A percentile compares a stretch with the other conserved stretches of the same genome.
Evolutionary conservation across 1,140 invertebrate species (phyloP).

Genomic region (Calycopis cecrops): DNA sequence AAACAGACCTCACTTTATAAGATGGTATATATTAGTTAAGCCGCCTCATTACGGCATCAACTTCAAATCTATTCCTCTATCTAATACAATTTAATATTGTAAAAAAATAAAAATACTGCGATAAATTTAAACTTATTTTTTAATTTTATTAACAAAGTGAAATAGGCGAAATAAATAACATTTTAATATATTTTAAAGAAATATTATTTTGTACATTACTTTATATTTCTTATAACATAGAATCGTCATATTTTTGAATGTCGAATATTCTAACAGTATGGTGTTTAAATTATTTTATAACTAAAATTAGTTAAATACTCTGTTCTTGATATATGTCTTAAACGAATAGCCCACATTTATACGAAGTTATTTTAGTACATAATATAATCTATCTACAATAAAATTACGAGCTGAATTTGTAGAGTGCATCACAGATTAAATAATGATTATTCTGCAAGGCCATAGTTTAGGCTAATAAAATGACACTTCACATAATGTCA

Average conservation of each 20-base stretch:
- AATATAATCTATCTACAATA: constrained; percentile 30
- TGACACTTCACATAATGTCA: constrained; percentile 34
- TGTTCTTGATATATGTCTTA: constrained; percentile 18
- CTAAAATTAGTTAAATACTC: constrained; percentile 19
- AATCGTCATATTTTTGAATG: constrained; percentile 19
- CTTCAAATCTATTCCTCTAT: too few relatives aligned
- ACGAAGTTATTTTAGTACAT: constrained; percentile 23
- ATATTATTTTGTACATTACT: constrained; percentile 72
- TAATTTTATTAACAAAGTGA: constrained; percentile 69
- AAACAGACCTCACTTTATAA: too few relatives aligned
- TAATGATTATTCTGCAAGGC: constrained; percentile 57
- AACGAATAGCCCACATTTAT: constrained; percentile 35
- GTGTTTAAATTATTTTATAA: constrained; percentile 15
- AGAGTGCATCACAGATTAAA: constrained; percentile 67
- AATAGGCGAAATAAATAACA: constrained; percentile 73
- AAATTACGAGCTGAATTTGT: constrained; percentile 62
- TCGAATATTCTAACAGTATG: constrained; percentile 14
- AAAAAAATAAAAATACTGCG: constrained; percentile 22
- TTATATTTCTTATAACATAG: constrained; percentile 45
- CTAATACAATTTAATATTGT: not conserved
- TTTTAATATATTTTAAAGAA: constrained; percentile 66
- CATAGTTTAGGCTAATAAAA: constrained; percentile 40
- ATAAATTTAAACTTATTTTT: constrained; percentile 48
- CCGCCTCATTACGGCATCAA: too few relatives aligned
- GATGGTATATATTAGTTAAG: too few relatives aligned